Conservation (phyloP, 2,888 invertebrate species). For the Gibbula magus region DNA sequence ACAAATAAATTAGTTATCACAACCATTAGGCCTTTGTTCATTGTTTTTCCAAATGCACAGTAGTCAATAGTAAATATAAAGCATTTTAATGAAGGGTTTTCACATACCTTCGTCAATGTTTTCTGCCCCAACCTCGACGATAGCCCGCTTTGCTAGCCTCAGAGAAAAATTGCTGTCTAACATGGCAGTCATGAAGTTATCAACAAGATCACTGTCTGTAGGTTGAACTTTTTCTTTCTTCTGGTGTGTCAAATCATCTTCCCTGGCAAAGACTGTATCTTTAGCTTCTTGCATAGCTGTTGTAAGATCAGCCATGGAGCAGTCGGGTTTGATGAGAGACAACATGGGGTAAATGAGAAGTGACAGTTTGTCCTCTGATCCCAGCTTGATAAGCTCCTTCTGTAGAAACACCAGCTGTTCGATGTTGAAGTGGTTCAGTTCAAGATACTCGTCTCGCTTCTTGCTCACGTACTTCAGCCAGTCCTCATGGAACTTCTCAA, state of each 20-base stretch:
- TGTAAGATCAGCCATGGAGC: conserved; percentile 46
- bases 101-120: conserved; percentile 43
- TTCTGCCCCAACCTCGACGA: conserved; percentile 33
- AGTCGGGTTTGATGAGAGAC: conserved; percentile 51
- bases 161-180: conserved; percentile 45
- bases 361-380: conserved; percentile 39
- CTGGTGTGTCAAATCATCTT: conserved; percentile 1
- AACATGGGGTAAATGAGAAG: conserved; percentile 51
- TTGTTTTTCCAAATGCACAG: too few species aligned
- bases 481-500: conserved; percentile 31
- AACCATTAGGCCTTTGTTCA: too few species aligned
- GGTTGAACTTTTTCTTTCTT: conserved; percentile 5
- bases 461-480: conserved; percentile 57
- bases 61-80: too few species aligned
- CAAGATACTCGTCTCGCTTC: conserved; percentile 47
- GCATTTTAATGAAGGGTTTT: not conserved
- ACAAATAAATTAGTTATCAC: too few species aligned
- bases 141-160: conserved; percentile 43
- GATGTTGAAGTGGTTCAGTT: conserved; percentile 65
- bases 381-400: conserved; percentile 55
- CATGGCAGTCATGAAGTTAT: conserved; percentile 45
- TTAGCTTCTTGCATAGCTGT: conserved; percentile 46
- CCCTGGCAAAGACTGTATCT: conserved; percentile 30
- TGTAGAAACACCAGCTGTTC: conserved; percentile 67
- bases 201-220: conserved; percentile 1